A percentile compares a stretch with the other conserved stretches of the same genome.
These are phyloP conservation scores for Aphaenogaster floridana DNA, from an alignment of 1,140 invertebrate species.

Conservation along the genomic window DNA sequence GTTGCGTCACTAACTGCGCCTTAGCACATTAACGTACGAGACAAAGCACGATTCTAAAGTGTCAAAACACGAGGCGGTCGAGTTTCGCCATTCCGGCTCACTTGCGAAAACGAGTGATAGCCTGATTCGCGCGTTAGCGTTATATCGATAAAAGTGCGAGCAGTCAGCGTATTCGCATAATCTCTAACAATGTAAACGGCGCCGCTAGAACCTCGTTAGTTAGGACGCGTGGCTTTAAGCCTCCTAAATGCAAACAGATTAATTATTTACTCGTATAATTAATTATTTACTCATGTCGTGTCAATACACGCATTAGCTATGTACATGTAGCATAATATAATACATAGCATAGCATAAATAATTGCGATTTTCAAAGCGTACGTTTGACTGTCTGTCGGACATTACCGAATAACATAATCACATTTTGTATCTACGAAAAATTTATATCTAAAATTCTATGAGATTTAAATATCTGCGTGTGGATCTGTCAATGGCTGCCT, in stretches of 20 bases:
- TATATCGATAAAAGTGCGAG: constrained; percentile 50
- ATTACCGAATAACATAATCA: background rate
- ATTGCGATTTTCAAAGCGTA: background rate
- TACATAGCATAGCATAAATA: background rate
- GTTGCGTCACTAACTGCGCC: constrained; percentile 76
- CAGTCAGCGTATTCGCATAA: constrained; percentile 52
- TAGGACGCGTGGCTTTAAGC: background rate
- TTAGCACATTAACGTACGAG: constrained; percentile 34
- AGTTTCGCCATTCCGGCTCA: constrained; percentile 41
- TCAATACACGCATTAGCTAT: background rate
- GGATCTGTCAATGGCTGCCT: background rate
- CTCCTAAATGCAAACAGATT: background rate
- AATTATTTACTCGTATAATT: constrained; percentile 19
- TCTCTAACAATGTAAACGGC: constrained; percentile 65
- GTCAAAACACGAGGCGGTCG: constrained; percentile 74
- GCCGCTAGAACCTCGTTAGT: constrained; percentile 15
- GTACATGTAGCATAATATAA: background rate
- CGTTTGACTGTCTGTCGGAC: background rate
- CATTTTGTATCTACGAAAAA: background rate
- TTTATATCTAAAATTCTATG: background rate
- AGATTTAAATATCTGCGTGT: background rate
- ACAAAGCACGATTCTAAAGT: constrained; percentile 77
- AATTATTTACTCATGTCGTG: background rate
- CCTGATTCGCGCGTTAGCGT: background rate
- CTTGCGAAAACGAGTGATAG: constrained; percentile 52